Conservation (phyloP, 2,113 vertebrate species). For the Prionailurus bengalensis region DNA sequence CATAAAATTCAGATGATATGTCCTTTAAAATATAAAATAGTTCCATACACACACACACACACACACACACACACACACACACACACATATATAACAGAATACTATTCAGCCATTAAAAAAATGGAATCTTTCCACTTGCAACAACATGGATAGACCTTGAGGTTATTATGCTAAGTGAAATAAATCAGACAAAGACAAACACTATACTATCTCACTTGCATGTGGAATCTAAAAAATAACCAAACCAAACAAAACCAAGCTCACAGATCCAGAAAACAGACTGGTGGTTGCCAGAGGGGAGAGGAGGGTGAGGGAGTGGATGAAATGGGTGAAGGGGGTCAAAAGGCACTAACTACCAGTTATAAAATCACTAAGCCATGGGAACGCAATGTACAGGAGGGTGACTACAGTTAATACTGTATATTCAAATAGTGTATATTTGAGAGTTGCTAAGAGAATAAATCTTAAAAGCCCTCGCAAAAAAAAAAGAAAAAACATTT, state of each 20-base stretch:
- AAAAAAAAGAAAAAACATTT: not conserved
- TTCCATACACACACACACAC: too few relatives aligned
- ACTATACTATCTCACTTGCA: not conserved
- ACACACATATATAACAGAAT: not conserved
- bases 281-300: not conserved
- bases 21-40: conserved; percentile 30
- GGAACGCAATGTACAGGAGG: not conserved
- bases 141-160: not conserved
- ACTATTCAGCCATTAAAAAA: not conserved
- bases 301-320: not conserved
- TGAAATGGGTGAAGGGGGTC: not conserved
- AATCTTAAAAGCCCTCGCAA: not conserved
- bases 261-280: not conserved
- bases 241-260: not conserved
- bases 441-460: not conserved
- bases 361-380: not conserved
- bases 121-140: not conserved
- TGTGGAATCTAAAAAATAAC: not conserved
- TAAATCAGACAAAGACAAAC: not conserved
- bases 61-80: too few relatives aligned
- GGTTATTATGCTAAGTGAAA: not conserved
- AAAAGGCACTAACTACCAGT: not conserved
- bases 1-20: not conserved
- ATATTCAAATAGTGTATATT: not conserved
- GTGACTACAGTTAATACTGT: not conserved